Conservation (phyloP, 2,113 vertebrate genomes). For the Trachemys scripta region DNA sequence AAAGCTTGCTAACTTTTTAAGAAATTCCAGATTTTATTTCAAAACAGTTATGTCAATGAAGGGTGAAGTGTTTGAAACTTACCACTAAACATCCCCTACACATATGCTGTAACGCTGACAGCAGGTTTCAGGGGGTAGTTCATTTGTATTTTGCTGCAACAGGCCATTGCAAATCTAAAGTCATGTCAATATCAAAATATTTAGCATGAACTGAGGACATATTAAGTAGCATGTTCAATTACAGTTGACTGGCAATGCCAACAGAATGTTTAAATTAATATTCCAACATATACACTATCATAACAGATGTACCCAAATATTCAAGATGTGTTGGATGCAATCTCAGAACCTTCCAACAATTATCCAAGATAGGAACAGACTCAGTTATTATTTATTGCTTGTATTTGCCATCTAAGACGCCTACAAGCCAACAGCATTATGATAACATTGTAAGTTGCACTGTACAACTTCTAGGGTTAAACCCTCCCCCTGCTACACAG, state of each 20-base stretch:
- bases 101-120: not conserved
- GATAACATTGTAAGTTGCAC: not conserved
- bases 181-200: not conserved
- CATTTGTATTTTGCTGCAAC: not conserved
- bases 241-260: not conserved
- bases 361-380: not conserved
- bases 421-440: not conserved
- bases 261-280: not conserved
- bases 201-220: not conserved
- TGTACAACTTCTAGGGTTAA: not conserved
- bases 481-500: not conserved
- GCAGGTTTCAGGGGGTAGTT: not conserved
- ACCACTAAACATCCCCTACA: not conserved
- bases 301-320: not conserved
- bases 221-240: not conserved
- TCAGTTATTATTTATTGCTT: not conserved
- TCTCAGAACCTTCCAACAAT: not conserved
- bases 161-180: not conserved
- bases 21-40: slow-evolving; percentile 4
- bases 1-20: not conserved
- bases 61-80: not conserved
- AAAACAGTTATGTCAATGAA: not conserved
- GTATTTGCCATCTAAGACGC: not conserved
- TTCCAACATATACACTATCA: not conserved
- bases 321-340: not conserved